Conservation (phyloP, 2,888 invertebrate species). For the Hipparchia sbordonii region DNA sequence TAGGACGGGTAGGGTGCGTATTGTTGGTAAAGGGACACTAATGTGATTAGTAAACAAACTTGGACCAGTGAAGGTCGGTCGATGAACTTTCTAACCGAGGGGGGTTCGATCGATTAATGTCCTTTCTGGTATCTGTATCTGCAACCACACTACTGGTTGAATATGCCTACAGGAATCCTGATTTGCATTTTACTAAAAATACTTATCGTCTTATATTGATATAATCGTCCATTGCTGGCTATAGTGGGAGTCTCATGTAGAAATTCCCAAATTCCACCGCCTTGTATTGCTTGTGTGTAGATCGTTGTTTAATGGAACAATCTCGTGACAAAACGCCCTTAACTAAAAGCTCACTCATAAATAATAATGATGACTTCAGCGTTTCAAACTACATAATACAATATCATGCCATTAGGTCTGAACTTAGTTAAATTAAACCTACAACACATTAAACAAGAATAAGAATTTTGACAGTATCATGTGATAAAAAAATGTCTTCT, state of each 20-base stretch:
- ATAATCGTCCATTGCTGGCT: no score
- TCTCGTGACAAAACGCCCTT: constrained; percentile 5
- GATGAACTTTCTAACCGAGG: constrained; percentile 54
- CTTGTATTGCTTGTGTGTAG: no score
- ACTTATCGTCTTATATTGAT: no score
- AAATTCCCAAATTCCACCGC: neutral
- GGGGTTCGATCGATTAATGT: constrained; percentile 39
- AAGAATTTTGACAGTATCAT: no score
- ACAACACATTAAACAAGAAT: no score
- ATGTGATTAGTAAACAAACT: constrained; percentile 50
- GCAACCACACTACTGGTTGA: neutral
- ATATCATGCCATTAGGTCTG: neutral
- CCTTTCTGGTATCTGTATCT: neutral
- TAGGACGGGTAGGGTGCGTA: constrained; percentile 41
- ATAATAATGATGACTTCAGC: neutral
- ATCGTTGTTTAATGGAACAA: constrained; percentile 1
- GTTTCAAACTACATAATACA: neutral
- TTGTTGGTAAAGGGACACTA: constrained; percentile 38
- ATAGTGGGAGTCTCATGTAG: no score
- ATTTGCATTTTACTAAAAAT: neutral
- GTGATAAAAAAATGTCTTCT: no score
- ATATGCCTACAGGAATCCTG: neutral
- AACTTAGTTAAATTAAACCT: neutral
- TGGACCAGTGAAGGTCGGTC: constrained; percentile 61
- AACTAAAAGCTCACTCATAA: neutral